A percentile compares a stretch with the other conserved stretches of the same genome.
These are phyloP conservation scores for Vesta saturnalis DNA, from an alignment of 2,888 invertebrate species.

Conservation along the genomic window DNA sequence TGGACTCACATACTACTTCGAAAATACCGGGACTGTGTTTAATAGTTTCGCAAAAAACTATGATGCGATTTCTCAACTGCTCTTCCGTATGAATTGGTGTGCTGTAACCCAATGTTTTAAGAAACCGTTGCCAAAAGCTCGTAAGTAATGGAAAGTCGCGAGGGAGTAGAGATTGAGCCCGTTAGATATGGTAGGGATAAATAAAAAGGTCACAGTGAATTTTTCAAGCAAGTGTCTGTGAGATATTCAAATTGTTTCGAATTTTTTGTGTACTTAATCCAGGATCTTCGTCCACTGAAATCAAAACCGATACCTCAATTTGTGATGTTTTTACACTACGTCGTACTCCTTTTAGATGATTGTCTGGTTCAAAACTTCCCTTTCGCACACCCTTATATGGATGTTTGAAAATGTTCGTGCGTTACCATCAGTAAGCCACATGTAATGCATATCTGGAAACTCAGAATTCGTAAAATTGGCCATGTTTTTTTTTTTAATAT, in stretches of 20 bases:
- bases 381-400: neutral
- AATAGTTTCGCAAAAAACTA: neutral
- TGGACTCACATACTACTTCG: neutral
- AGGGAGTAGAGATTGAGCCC: too few species aligned
- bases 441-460: neutral
- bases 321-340: too few species aligned
- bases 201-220: neutral
- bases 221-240: neutral
- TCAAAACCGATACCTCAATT: neutral
- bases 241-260: conserved; percentile 1
- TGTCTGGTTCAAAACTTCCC: neutral
- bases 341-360: neutral
- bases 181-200: neutral
- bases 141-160: neutral
- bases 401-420: conserved; percentile 4
- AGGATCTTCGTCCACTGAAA: neutral
- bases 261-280: conserved; percentile 5
- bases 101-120: too few species aligned
- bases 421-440: neutral
- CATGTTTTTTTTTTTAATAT: too few species aligned
- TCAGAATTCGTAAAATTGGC: neutral
- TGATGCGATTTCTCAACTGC: too few species aligned
- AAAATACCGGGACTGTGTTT: neutral
- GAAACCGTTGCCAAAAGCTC: neutral
- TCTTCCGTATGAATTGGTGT: too few species aligned